These are phyloP conservation scores for Oscheius onirici DNA, from an alignment of 2,888 invertebrate genomes.

Conservation along the genomic window DNA sequence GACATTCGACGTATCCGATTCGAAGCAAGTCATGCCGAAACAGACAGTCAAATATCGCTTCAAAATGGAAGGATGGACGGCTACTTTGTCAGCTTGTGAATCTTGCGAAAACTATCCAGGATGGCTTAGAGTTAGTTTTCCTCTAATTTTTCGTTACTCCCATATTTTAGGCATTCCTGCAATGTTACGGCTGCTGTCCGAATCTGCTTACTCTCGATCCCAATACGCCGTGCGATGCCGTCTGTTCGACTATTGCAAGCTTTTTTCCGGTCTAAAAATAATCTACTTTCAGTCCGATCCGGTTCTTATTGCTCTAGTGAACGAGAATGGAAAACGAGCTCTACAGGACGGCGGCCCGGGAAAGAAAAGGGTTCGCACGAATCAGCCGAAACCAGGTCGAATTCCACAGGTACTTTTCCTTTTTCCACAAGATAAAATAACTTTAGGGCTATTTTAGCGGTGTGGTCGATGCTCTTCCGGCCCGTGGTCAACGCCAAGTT, in stretches of 20 bases:
- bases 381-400: too few relatives aligned
- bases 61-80: slow-evolving; percentile 11
- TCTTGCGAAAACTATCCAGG: slow-evolving; percentile 10
- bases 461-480: too few relatives aligned
- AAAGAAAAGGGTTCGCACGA: neutral
- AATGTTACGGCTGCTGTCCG: slow-evolving; percentile 26
- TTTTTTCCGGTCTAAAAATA: neutral
- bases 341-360: neutral
- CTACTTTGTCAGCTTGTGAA: slow-evolving; percentile 14
- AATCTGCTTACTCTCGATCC: slow-evolving; percentile 9
- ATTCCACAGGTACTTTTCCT: too few relatives aligned
- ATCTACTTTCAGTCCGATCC: neutral
- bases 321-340: neutral
- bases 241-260: neutral
- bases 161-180: slow-evolving; percentile 11
- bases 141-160: too few relatives aligned
- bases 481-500: too few relatives aligned
- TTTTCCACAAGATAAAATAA: too few relatives aligned
- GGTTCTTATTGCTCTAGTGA: neutral
- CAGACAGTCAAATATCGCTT: slow-evolving; percentile 9
- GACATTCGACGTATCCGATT: slow-evolving; percentile 11
- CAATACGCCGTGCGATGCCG: neutral
- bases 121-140: slow-evolving; percentile 16
- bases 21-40: slow-evolving; percentile 2
- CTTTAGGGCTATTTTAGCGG: too few relatives aligned